These are phyloP conservation scores for Psix sp. DNA, from an alignment of 1,140 invertebrate species.

Conservation along the genomic window DNA sequence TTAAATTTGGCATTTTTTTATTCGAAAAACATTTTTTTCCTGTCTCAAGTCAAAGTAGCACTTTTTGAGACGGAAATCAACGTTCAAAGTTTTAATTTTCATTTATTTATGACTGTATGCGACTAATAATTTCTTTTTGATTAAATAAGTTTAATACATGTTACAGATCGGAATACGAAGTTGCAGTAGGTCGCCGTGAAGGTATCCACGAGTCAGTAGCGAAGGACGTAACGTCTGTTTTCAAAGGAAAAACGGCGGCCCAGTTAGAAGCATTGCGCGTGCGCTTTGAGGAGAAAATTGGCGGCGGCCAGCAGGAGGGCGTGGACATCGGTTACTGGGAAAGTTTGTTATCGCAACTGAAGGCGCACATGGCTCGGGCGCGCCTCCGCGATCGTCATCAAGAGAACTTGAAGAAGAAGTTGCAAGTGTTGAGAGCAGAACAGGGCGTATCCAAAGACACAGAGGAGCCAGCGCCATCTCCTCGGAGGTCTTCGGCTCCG, in stretches of 20 bases:
- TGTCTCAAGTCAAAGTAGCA: too few species aligned
- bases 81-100: too few species aligned
- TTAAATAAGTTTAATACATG: background rate
- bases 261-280: constrained; percentile 90
- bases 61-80: too few species aligned
- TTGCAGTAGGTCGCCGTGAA: constrained; percentile 85
- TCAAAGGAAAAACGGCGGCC: constrained; percentile 94
- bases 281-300: constrained; percentile 94
- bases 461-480: constrained; percentile 53
- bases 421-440: constrained; percentile 93
- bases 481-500: background rate
- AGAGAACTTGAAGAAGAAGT: constrained; percentile 91
- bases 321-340: constrained; percentile 84
- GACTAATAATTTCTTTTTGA: too few species aligned
- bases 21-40: too few species aligned
- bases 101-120: too few species aligned
- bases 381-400: constrained; percentile 94
- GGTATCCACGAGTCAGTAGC: constrained; percentile 96
- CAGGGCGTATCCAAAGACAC: constrained; percentile 81
- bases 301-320: constrained; percentile 87
- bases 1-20: too few species aligned
- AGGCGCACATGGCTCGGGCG: constrained; percentile 95
- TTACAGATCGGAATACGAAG: constrained; percentile 79
- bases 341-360: constrained; percentile 47
- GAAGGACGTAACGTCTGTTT: constrained; percentile 91